phyloP scores from a whole-genome alignment of 2,888 invertebrate genomes.

The Acanthopleura granulata region DNA sequence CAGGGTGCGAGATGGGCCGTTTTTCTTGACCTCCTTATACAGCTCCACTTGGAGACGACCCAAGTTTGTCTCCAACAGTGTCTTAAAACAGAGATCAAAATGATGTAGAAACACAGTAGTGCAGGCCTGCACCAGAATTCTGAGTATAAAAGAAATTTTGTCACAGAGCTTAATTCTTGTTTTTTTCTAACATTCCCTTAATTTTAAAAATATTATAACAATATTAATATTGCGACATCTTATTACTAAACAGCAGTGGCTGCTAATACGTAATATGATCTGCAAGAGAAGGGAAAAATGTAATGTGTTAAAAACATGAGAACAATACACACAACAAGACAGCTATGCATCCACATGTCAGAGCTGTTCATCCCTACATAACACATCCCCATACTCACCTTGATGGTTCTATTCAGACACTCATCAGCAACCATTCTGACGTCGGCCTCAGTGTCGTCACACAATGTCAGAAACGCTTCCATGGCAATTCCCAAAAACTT shows the following conservation, averaged over 20 bases:
- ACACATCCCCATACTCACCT: slow-evolving; percentile 69
- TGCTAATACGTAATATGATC: neutral
- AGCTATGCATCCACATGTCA: no score
- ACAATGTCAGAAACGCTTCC: slow-evolving; percentile 77
- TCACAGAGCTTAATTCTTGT: no score
- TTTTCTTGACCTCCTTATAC: slow-evolving; percentile 85
- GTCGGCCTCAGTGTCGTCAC: slow-evolving; percentile 84
- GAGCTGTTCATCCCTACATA: no score
- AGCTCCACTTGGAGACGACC: slow-evolving; percentile 84
- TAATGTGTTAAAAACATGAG: neutral
- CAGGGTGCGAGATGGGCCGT: slow-evolving; percentile 79
- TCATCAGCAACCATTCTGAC: slow-evolving; percentile 86
- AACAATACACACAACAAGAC: neutral
- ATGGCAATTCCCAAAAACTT: slow-evolving; percentile 80
- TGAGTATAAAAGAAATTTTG: no score
- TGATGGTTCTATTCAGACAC: slow-evolving; percentile 83
- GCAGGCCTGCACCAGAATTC: no score
- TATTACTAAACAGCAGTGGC: no score
- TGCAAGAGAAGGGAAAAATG: neutral
- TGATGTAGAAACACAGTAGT: no score
- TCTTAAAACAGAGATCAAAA: slow-evolving; percentile 41
- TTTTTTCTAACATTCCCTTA: no score
- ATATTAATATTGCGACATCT: no score
- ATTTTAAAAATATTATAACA: no score
- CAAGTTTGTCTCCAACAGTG: slow-evolving; percentile 77